Evolutionary conservation across 2,113 vertebrate species (phyloP).

Genomic region (Ctenomys sociabilis): DNA sequence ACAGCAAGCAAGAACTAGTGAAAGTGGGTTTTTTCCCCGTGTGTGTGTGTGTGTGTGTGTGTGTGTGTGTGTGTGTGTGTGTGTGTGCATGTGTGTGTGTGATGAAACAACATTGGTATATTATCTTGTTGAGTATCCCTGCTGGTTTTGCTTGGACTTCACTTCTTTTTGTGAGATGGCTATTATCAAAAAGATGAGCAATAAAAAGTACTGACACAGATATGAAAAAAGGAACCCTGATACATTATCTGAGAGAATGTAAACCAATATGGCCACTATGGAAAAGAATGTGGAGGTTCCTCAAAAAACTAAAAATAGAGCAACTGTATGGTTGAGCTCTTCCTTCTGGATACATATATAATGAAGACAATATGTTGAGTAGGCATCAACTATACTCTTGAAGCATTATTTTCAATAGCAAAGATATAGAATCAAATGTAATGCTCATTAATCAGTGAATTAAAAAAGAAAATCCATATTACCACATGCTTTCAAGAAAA

Average conservation of each 20-base stretch:
- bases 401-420: background rate
- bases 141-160: background rate
- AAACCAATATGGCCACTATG: background rate
- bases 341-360: background rate
- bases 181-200: background rate
- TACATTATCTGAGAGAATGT: background rate
- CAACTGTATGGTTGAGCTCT: background rate
- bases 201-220: background rate
- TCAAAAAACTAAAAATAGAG: background rate
- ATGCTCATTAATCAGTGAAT: background rate
- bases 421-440: background rate
- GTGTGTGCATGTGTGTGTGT: background rate
- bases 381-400: background rate
- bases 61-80: background rate
- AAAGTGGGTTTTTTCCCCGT: background rate
- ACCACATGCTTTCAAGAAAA: too few relatives aligned
- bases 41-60: background rate
- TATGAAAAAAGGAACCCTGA: background rate
- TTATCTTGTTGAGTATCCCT: slow-evolving; percentile 15
- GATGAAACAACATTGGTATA: background rate
- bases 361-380: background rate
- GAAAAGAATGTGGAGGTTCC: background rate
- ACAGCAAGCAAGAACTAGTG: background rate
- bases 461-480: too few relatives aligned
- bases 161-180: background rate